Conservation (phyloP, 2,113 vertebrate species). For the Phrynosoma platyrhinos region DNA sequence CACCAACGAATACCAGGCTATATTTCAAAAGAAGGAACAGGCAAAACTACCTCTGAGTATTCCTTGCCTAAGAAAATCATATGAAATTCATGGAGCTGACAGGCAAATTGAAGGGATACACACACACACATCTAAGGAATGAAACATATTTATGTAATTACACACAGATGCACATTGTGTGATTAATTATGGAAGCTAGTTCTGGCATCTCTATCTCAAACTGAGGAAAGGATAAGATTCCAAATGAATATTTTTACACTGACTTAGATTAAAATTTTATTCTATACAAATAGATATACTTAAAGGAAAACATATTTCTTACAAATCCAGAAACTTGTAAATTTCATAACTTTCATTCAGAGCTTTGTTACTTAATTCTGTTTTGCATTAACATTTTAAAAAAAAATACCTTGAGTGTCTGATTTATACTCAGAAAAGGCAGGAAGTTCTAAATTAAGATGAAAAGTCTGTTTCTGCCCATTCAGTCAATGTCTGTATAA, state of each 20-base stretch:
- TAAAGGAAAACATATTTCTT: constrained; percentile 34
- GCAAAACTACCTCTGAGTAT: too few relatives aligned
- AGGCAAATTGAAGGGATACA: too few relatives aligned
- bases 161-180: constrained; percentile 50
- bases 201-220: constrained; percentile 41
- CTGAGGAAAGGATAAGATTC: background rate
- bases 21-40: too few relatives aligned
- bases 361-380: constrained; percentile 53
- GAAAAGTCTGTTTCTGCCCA: constrained; percentile 20
- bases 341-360: constrained; percentile 44
- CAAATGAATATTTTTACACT: constrained; percentile 23
- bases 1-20: too few relatives aligned
- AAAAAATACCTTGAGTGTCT: constrained; percentile 49
- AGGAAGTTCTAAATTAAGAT: constrained; percentile 40
- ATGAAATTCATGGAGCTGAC: too few relatives aligned
- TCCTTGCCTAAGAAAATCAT: too few relatives aligned
- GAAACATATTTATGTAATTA: constrained; percentile 49
- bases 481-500: constrained; percentile 28
- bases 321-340: constrained; percentile 27
- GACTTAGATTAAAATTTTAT: constrained; percentile 41
- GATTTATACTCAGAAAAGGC: constrained; percentile 30
- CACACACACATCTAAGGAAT: background rate
- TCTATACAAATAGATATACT: constrained; percentile 35
- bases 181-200: constrained; percentile 52
- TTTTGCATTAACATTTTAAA: constrained; percentile 17